Percentiles rank a stretch among this genome's conserved stretches.
These are phyloP conservation scores for Mamestra configurata DNA, from an alignment of 1,140 invertebrate genomes.

Conservation along the genomic window DNA sequence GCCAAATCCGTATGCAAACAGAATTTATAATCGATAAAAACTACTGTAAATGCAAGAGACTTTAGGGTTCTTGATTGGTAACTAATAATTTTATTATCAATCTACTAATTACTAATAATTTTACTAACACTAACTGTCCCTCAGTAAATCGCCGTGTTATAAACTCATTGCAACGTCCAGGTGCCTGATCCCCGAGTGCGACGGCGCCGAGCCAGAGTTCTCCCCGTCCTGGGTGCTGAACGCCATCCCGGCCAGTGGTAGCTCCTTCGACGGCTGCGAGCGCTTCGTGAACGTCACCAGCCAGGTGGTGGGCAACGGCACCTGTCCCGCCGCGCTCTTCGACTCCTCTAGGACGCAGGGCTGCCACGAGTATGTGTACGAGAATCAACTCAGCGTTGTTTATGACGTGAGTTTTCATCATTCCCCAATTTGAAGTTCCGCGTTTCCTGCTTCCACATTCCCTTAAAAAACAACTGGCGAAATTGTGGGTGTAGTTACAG, in stretches of 20 bases:
- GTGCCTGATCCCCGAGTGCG: slow-evolving; percentile 79
- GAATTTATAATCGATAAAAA: too few relatives aligned
- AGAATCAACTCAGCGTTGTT: slow-evolving; percentile 76
- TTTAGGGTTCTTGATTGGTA: too few relatives aligned
- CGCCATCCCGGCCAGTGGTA: slow-evolving; percentile 72
- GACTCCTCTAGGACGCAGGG: slow-evolving; percentile 63
- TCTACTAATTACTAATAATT: too few relatives aligned
- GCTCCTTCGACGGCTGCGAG: slow-evolving; percentile 72
- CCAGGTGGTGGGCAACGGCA: slow-evolving; percentile 43
- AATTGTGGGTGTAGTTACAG: too few relatives aligned
- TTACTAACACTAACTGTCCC: too few relatives aligned
- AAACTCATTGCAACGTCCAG: slow-evolving; percentile 57
- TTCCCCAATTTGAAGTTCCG: too few relatives aligned
- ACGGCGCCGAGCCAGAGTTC: slow-evolving; percentile 68
- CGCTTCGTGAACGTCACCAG: slow-evolving; percentile 64
- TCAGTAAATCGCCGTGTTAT: too few relatives aligned
- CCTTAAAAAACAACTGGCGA: too few relatives aligned
- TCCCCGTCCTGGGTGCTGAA: slow-evolving; percentile 73
- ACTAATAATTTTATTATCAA: too few relatives aligned
- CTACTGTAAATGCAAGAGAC: too few relatives aligned
- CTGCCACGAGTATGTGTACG: slow-evolving; percentile 76
- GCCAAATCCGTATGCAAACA: too few relatives aligned
- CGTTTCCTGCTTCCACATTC: too few relatives aligned
- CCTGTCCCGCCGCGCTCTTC: slow-evolving; percentile 75
- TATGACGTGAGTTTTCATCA: slow-evolving; percentile 83